A percentile compares a stretch with the other conserved stretches of the same genome.
Conservation (phyloP, 2,797 vertebrate species). For the Tapera naevia region DNA sequence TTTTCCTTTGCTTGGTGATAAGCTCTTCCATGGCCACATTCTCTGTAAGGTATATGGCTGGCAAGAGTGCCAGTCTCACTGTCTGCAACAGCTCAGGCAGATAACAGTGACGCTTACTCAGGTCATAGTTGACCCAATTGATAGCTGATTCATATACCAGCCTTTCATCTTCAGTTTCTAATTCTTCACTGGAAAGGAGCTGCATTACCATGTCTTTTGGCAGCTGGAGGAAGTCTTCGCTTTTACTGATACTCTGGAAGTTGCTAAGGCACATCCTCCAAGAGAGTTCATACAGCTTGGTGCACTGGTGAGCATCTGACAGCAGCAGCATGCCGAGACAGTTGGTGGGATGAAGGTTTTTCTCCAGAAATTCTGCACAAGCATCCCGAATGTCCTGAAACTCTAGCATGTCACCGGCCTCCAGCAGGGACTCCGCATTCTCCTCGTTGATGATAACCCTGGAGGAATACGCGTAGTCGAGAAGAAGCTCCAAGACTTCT, state of each 20-base stretch:
- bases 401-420: slow-evolving; percentile 97
- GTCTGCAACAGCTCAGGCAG: slow-evolving; percentile 92
- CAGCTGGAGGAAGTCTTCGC: slow-evolving; percentile 95
- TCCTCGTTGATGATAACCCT: slow-evolving; percentile 98
- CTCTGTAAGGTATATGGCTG: slow-evolving; percentile 98
- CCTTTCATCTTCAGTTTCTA: slow-evolving; percentile 96
- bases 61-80: slow-evolving; percentile 91
- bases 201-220: slow-evolving; percentile 97
- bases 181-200: slow-evolving; percentile 93
- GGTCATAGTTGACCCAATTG: slow-evolving; percentile 95
- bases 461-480: slow-evolving; percentile 97
- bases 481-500: slow-evolving; percentile 92
- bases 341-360: slow-evolving; percentile 95
- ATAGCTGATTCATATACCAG: slow-evolving; percentile 95
- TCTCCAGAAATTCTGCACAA: slow-evolving; percentile 95
- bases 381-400: slow-evolving; percentile 98
- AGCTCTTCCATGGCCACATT: slow-evolving; percentile 96
- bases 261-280: slow-evolving; percentile 99
- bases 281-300: slow-evolving; percentile 93
- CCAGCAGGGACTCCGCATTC: slow-evolving; percentile 94
- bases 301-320: slow-evolving; percentile 95
- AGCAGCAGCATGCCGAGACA: slow-evolving; percentile 96
- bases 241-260: slow-evolving; percentile 96
- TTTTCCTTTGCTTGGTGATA: slow-evolving; percentile 92
- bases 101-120: slow-evolving; percentile 89